Percentiles rank a stretch among this genome's conserved stretches.
These are phyloP conservation scores for Germaria angustata DNA, from an alignment of 2,888 invertebrate genomes.

Conservation along the genomic window DNA sequence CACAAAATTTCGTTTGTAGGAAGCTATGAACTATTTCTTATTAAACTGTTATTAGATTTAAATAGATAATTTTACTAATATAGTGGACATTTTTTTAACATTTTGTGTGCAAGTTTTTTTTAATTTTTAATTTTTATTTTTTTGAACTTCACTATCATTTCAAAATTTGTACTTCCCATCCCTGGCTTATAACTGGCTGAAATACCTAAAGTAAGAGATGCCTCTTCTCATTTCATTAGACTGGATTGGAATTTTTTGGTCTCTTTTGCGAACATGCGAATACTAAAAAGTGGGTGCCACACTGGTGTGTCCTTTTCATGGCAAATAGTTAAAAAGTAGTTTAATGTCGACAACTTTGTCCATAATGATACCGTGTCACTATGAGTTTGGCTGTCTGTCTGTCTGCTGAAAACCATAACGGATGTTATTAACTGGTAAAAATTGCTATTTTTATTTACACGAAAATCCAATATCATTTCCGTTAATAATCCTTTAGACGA, in stretches of 20 bases:
- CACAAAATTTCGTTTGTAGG: too few species aligned
- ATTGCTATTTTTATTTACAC: slow-evolving; percentile 68
- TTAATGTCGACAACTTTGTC: slow-evolving; percentile 45
- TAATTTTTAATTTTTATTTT: too few species aligned
- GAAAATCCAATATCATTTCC: slow-evolving; percentile 67
- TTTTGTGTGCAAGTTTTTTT: too few species aligned
- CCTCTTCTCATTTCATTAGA: slow-evolving; percentile 17
- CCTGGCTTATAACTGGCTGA: not conserved
- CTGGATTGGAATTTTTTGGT: not conserved
- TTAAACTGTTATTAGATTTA: too few species aligned
- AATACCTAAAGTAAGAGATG: slow-evolving; percentile 9
- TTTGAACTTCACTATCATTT: too few species aligned
- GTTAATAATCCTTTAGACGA: slow-evolving; percentile 63
- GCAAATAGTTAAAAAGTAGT: slow-evolving; percentile 13
- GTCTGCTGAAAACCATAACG: slow-evolving; percentile 51
- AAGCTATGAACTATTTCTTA: too few species aligned
- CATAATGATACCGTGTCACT: slow-evolving; percentile 22
- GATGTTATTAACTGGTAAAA: slow-evolving; percentile 66
- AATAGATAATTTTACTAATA: too few species aligned
- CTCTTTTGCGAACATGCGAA: slow-evolving; percentile 34
- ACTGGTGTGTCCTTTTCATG: slow-evolving; percentile 54
- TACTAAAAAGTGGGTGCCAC: slow-evolving; percentile 56
- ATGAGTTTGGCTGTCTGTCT: not conserved
- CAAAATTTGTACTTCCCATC: not conserved
- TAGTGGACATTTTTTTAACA: too few species aligned